Evolutionary conservation across 2,888 invertebrate species (phyloP).

Genomic region (Scaptodrosophila latifasciaeformis): DNA sequence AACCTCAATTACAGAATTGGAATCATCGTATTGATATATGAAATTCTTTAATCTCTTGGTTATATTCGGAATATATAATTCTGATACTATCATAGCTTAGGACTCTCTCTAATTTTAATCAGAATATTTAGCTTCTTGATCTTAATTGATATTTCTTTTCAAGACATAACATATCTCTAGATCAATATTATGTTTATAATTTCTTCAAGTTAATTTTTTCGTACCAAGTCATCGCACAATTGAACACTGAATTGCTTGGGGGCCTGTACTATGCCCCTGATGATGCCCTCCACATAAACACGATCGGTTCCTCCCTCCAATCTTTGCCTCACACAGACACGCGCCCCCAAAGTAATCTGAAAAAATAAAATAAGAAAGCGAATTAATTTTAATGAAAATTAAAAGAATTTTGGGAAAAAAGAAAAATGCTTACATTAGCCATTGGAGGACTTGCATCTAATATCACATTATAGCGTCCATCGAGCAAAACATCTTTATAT

Average conservation of each 20-base stretch:
- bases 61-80: too few relatives aligned
- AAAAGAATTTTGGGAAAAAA: not conserved
- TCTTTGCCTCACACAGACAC: constrained; percentile 86
- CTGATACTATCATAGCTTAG: too few relatives aligned
- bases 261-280: constrained; percentile 81
- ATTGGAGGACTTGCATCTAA: constrained; percentile 93
- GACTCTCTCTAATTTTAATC: too few relatives aligned
- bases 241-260: constrained; percentile 83
- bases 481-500: constrained; percentile 86
- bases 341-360: constrained; percentile 85
- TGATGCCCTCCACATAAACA: constrained; percentile 90
- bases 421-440: constrained; percentile 81
- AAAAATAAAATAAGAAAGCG: not conserved
- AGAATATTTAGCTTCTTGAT: too few relatives aligned
- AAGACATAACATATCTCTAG: not conserved
- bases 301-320: constrained; percentile 80
- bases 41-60: too few relatives aligned
- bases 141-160: too few relatives aligned
- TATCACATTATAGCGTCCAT: constrained; percentile 89
- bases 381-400: not conserved
- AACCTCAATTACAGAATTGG: too few relatives aligned
- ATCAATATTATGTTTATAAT: not conserved
- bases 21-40: too few relatives aligned
- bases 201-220: constrained; percentile 70
- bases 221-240: constrained; percentile 73